Conservation (phyloP, 2,113 vertebrate species). For the Alligator mississippiensis region DNA sequence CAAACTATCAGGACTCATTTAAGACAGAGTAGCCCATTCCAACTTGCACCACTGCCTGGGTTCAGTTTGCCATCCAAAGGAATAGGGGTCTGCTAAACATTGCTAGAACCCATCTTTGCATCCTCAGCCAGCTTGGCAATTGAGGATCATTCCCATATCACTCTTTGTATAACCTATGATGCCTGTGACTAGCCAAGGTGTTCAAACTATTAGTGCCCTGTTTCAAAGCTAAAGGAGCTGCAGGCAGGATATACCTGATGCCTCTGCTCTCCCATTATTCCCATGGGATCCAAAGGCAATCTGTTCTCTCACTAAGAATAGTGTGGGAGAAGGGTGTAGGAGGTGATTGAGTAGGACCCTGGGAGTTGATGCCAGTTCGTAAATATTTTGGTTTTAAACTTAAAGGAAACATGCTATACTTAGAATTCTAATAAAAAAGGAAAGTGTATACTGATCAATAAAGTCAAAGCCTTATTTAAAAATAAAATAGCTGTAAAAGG, state of each 20-base stretch:
- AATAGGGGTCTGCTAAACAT: background rate
- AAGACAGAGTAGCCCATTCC: background rate
- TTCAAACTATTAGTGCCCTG: rapidly evolving
- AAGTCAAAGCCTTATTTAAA: background rate
- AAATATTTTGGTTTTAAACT: background rate
- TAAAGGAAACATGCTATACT: background rate
- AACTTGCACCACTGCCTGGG: background rate
- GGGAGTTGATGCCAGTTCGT: background rate
- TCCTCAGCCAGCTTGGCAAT: background rate
- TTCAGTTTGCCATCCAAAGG: rapidly evolving
- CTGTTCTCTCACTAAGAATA: background rate
- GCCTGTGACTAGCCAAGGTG: background rate
- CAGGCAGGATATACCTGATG: too few relatives aligned
- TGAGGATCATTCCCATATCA: rapidly evolving
- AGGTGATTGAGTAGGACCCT: background rate
- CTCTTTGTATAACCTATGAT: rapidly evolving
- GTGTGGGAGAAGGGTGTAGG: background rate
- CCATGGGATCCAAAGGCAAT: background rate
- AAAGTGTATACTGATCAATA: background rate
- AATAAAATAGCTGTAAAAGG: background rate
- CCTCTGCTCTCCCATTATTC: background rate
- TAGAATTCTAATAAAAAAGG: background rate
- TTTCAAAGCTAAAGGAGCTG: background rate
- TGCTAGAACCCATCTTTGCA: background rate
- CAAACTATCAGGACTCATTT: background rate